Base-by-base conservation (phyloP, 2,888 invertebrate species). In the Nymphalis c-album region DNA sequence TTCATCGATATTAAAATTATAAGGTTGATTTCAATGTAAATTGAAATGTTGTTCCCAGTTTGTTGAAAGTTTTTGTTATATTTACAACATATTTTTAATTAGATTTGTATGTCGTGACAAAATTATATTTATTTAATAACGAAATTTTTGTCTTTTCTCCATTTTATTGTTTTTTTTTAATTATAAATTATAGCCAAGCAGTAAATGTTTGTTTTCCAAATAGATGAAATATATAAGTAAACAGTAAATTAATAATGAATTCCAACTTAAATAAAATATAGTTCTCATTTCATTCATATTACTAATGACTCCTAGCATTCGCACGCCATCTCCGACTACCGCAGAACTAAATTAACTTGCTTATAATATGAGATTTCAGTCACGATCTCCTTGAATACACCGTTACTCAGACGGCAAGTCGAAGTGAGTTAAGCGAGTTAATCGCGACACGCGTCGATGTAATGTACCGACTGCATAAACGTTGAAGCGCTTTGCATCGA, bases 361-460 rank as follows among this genome's bases (percentile, higher is more conserved):
- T 82, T 79, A 78, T 77, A 78, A 84, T 86, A 85, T 80, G 79
- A 84, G 83, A 87, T 86, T 86, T 84, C 76, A 85, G 85, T 85
- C 87, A 86, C 87, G 86, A 82, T 74, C 78, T 73, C 68, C 68
- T 74, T 78, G 81, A 83, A 83, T 80, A 81, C 82, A 78, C 78
- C 73, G 78, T 80, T 79, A 74, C 75, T 75, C 71, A 75, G 74
- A 76, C 76, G 78, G 77, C 73, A 78, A 81, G 77, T 77, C 75
- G 77, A 78, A 81, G 77, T 78, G 77, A 83, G 80, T 82, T 83
- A 80, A 80, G 80, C 74, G 80, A 81, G 80, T 81, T 88, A 87
- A 87, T 85, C 84, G 80, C 70, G 74, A 85, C 84, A 85, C 85
- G 85, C 84, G 85, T 84, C 75, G 71, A 78, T 78, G 78, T 81